Base-by-base conservation (phyloP, 2,888 invertebrate species). In the Cephus runcator region DNA sequence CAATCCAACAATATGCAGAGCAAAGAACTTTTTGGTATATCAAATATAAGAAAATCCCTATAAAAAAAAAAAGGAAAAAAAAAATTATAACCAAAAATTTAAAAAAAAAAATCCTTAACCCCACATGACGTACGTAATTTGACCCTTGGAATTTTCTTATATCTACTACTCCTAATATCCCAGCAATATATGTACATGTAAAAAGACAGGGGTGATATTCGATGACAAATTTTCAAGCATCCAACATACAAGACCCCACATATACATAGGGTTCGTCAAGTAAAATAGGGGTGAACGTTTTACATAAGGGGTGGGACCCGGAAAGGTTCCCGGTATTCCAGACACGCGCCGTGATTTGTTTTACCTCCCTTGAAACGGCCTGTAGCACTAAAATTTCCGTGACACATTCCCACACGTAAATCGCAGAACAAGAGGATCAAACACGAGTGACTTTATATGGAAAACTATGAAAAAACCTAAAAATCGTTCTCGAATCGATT, bases 281-380 rank as follows among this genome's bases (percentile, higher is more conserved):
- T 31, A 34, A 76, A 75, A 80, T 83, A 83, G 85, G 88, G 86
- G 86, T 86, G 86, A 85, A 85, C 85, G 84, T 86, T 90, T 89
- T 89, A 89, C 89, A 89, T 89, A 88, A 89, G 90, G 90, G 89
- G 88, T 88, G 84, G 85, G 85, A 82, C 85, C 79, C 77, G 34
- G 83, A 84, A 87, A 89, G 89, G 87, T 87, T 89, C 89, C 56
- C 87, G 90, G 90, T 90, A 90, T 90, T 89, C 87, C 84, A 89
- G 87, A 87, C 90, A 90, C 88, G 90, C 89, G 88, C 83, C 84
- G 89, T 89, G 90, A 90, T 90, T 90, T 90, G 89, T 90, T 89
- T 88, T 86, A 87, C 85, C 88, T 85, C 83, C 80, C 84, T 79
- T 75, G 76, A 78, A 31, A 73, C 75, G 34, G 75, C 74, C 79